These are phyloP conservation scores for Saccostrea echinata DNA, from an alignment of 1,140 invertebrate genomes.

Conservation along the genomic window DNA sequence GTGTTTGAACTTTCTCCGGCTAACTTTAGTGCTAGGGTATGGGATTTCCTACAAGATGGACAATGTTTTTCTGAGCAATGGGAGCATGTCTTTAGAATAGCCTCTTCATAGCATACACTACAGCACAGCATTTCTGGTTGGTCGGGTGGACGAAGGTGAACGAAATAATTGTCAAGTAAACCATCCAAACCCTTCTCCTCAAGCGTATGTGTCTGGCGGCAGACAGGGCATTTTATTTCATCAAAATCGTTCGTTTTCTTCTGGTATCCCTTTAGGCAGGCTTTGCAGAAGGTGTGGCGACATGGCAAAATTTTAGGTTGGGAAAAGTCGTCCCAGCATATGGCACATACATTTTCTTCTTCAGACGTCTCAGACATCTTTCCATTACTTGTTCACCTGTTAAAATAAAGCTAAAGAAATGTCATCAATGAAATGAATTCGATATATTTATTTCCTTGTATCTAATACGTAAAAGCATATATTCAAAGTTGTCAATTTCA, in stretches of 20 bases:
- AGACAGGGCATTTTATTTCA: slow-evolving; percentile 44
- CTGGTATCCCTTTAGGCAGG: slow-evolving; percentile 23
- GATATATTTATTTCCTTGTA: too few species aligned
- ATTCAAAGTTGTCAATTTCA: too few species aligned
- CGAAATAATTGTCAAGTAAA: slow-evolving; percentile 54
- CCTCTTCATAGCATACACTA: slow-evolving; percentile 8
- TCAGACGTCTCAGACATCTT: neutral
- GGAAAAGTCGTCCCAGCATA: slow-evolving; percentile 49
- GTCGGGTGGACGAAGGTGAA: neutral
- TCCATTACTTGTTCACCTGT: too few species aligned
- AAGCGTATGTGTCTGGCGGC: slow-evolving; percentile 20
- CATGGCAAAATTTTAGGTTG: slow-evolving; percentile 48
- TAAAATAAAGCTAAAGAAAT: too few species aligned
- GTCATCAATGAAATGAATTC: too few species aligned
- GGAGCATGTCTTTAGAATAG: slow-evolving; percentile 14
- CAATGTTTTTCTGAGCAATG: slow-evolving; percentile 24
- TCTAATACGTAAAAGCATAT: too few species aligned
- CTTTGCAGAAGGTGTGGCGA: slow-evolving; percentile 52
- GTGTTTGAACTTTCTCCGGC: neutral
- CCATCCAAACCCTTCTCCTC: slow-evolving; percentile 30
- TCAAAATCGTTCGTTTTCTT: neutral
- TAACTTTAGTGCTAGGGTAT: neutral
- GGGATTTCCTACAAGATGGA: neutral
- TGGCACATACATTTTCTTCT: slow-evolving; percentile 26
- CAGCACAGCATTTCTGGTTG: neutral